Evolutionary conservation across 37 sponge, comb jelly and placozoan species (phyloP).

Genomic region (Axinella damicornis): DNA sequence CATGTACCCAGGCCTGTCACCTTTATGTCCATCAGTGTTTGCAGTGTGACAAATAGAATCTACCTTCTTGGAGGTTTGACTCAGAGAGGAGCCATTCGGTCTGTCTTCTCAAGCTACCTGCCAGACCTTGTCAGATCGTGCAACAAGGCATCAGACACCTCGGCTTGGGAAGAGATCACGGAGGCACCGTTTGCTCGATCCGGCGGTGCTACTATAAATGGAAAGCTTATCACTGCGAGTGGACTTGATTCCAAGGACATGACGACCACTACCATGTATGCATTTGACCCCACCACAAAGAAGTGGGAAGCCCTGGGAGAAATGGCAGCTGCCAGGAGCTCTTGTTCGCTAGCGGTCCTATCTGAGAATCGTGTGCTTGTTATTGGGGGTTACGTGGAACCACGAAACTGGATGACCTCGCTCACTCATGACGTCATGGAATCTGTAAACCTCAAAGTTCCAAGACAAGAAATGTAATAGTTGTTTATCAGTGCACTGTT

Average conservation of each 20-base stretch:
- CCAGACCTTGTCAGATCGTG: slow-evolving; percentile 4
- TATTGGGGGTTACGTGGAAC: slow-evolving; percentile 22
- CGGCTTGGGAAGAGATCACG: slow-evolving; percentile 27
- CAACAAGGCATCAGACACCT: background rate
- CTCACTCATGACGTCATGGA: slow-evolving; percentile 22
- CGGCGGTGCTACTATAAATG: slow-evolving; percentile 17
- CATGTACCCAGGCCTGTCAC: slow-evolving; percentile 13
- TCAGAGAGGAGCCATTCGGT: slow-evolving; percentile 12
- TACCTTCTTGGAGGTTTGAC: slow-evolving; percentile 36
- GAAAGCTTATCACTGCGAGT: slow-evolving; percentile 34
- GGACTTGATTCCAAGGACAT: background rate
- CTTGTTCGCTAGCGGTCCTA: slow-evolving; percentile 26
- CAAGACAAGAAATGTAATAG: too few species aligned
- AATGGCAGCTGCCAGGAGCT: slow-evolving; percentile 34
- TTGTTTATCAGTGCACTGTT: too few species aligned
- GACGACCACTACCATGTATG: background rate
- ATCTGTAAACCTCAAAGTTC: slow-evolving; percentile 11
- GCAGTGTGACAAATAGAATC: slow-evolving; percentile 7
- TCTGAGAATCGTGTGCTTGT: background rate
- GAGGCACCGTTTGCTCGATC: slow-evolving; percentile 2
- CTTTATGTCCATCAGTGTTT: slow-evolving; percentile 34
- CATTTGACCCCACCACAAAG: slow-evolving; percentile 7
- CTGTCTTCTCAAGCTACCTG: slow-evolving; percentile 19
- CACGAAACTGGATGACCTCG: slow-evolving; percentile 15
- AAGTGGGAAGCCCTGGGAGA: slow-evolving; percentile 16